Evolutionary conservation across 2,888 invertebrate genomes (phyloP).

Genomic region (Brachypalpus laphriformis): DNA sequence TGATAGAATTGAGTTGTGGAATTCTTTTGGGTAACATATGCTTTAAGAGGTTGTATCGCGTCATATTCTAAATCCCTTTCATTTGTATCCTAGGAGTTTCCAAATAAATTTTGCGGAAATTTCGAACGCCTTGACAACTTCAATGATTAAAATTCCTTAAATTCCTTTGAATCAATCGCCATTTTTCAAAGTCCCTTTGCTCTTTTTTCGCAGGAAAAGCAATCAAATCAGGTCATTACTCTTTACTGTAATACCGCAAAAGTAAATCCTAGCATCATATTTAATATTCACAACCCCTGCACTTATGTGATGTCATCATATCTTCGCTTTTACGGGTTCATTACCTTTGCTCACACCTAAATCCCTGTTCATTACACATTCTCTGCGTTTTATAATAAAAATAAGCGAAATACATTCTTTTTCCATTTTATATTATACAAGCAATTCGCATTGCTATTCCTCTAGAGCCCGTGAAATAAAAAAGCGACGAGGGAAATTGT

Average conservation of each 20-base stretch:
- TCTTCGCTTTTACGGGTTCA: constrained; percentile 47
- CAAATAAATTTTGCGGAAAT: no score
- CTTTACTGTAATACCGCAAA: not conserved
- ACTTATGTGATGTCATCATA: constrained; percentile 19
- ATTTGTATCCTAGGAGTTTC: no score
- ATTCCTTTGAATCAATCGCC: no score
- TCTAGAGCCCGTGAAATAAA: constrained; percentile 30
- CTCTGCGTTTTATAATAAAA: constrained; percentile 32
- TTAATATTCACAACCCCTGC: not conserved
- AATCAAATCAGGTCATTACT: not conserved
- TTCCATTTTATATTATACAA: constrained; percentile 9
- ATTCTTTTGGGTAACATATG: no score
- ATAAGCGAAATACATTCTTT: constrained; percentile 23
- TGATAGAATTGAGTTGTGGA: no score
- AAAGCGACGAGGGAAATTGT: constrained; percentile 36
- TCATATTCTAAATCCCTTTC: no score
- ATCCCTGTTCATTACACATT: constrained; percentile 43
- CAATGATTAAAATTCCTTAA: no score
- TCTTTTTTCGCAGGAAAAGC: not conserved
- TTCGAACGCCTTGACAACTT: no score
- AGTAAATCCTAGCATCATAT: constrained; percentile 11
- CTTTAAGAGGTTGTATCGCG: no score
- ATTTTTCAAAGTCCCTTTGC: no score
- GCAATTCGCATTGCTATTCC: constrained; percentile 43
- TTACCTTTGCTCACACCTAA: constrained; percentile 46